A percentile compares a stretch with the other conserved stretches of the same genome.
phyloP scores from a whole-genome alignment of 2,797 vertebrate genomes.

The Malurus splendens region DNA sequence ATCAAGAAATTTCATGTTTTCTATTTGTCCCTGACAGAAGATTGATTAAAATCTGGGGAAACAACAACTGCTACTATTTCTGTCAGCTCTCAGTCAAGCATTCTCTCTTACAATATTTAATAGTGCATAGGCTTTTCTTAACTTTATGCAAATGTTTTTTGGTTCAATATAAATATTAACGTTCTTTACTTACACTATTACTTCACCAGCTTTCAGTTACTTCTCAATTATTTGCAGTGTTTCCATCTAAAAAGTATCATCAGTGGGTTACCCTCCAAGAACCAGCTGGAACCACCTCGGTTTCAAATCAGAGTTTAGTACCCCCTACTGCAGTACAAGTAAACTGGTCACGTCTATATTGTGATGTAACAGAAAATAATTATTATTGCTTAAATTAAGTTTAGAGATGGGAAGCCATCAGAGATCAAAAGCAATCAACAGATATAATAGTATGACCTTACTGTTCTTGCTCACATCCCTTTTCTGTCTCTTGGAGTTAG shows the following conservation, averaged over 20 bases:
- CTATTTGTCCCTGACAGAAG: neutral
- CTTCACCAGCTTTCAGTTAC: neutral
- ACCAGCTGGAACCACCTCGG: neutral
- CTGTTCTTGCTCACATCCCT: neutral
- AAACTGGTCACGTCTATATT: neutral
- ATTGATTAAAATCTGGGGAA: slow-evolving; percentile 14
- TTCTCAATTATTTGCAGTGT: neutral
- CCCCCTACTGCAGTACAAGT: neutral
- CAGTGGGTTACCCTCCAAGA: neutral
- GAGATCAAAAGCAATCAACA: neutral
- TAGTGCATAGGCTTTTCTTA: neutral
- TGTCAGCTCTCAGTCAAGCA: neutral
- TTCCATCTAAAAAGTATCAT: neutral
- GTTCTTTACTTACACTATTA: neutral
- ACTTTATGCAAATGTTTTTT: neutral
- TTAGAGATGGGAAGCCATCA: neutral
- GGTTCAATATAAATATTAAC: neutral
- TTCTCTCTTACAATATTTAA: neutral
- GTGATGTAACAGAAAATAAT: neutral
- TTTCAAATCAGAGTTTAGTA: neutral
- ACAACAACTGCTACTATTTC: neutral
- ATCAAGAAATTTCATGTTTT: neutral
- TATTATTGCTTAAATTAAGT: neutral
- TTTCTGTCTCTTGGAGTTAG: neutral
- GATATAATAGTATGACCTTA: neutral